phyloP scores from a whole-genome alignment of 2,888 invertebrate genomes.

The Chydorus sphaericus region DNA sequence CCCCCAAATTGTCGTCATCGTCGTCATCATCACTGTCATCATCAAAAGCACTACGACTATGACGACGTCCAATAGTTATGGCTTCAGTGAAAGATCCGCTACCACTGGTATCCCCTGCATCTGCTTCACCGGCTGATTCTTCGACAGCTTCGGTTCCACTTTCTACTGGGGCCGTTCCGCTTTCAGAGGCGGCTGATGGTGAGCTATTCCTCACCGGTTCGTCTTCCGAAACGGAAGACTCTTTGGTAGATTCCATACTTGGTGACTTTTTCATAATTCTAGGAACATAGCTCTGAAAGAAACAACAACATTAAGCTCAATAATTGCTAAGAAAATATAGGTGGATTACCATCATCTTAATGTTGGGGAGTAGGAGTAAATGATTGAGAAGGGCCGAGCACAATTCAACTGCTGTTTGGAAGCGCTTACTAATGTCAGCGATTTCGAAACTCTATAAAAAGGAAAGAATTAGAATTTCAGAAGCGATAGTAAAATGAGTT shows the following conservation, averaged over 20 bases:
- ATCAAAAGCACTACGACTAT: too few relatives aligned
- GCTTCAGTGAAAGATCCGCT: slow-evolving; percentile 15
- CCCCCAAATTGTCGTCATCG: background rate
- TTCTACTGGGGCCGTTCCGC: too few relatives aligned
- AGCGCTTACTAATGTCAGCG: slow-evolving; percentile 50
- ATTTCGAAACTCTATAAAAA: slow-evolving; percentile 34
- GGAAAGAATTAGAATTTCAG: background rate
- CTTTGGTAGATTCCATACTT: slow-evolving; percentile 40
- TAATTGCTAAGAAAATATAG: background rate
- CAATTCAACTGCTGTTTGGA: slow-evolving; percentile 58
- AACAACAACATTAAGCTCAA: background rate
- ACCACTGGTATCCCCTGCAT: too few relatives aligned
- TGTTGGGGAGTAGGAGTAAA: slow-evolving; percentile 22
- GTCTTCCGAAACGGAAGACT: slow-evolving; percentile 22
- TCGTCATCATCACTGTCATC: background rate
- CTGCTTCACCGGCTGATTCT: too few relatives aligned
- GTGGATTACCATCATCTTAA: slow-evolving; percentile 25
- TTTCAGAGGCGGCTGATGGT: too few relatives aligned
- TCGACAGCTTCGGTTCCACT: too few relatives aligned
- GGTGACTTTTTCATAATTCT: slow-evolving; percentile 36
- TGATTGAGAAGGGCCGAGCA: slow-evolving; percentile 27
- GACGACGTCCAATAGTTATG: too few relatives aligned
- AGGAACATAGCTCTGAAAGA: slow-evolving; percentile 6
- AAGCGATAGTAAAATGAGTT: slow-evolving; percentile 8
- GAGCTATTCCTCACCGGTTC: background rate